phyloP scores from a whole-genome alignment of 2,113 vertebrate species.

The Pycnonotus jocosus region DNA sequence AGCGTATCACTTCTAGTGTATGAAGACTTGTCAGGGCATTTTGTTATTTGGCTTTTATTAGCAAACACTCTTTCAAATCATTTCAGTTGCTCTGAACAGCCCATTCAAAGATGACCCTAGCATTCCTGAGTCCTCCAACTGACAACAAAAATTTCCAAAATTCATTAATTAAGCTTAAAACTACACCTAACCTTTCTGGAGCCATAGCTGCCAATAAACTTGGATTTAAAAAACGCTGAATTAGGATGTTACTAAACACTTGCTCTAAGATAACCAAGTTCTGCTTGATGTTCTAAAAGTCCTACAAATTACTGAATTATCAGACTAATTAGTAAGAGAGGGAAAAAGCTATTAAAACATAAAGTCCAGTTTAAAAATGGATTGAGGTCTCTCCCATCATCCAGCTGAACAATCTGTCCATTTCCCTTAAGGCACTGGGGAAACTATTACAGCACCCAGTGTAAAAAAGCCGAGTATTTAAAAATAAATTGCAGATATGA shows the following conservation, averaged over 20 bases:
- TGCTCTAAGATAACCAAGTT: background rate
- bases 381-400: conserved; percentile 27
- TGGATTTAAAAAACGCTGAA: background rate
- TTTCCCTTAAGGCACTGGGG: background rate
- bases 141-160: background rate
- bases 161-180: background rate
- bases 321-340: conserved; percentile 12
- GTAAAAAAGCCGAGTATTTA: background rate
- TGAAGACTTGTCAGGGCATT: background rate
- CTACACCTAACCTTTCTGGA: background rate
- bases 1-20: background rate
- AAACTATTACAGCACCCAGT: background rate
- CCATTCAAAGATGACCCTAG: background rate
- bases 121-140: background rate
- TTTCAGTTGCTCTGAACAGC: background rate
- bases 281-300: background rate
- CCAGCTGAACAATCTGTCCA: conserved; percentile 14
- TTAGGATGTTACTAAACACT: background rate
- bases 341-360: conserved; percentile 18
- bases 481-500: background rate
- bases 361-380: conserved; percentile 45
- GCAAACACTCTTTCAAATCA: background rate
- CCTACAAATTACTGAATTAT: background rate
- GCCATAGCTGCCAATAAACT: background rate
- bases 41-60: background rate